Conservation (phyloP, 2,888 invertebrate genomes). For the Torymus auratus region DNA sequence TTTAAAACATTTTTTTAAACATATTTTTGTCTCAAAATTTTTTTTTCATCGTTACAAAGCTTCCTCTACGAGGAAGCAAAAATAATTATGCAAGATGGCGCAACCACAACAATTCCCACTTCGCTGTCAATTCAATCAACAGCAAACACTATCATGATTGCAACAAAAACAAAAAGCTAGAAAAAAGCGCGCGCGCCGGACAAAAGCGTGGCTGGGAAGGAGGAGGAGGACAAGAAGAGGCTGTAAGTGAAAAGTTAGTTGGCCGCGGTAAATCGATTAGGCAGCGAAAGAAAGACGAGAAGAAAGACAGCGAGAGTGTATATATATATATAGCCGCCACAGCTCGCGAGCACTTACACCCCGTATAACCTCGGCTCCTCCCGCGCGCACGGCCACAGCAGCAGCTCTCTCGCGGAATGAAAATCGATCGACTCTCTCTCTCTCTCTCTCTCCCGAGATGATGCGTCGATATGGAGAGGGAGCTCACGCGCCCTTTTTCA, state of each 20-base stretch:
- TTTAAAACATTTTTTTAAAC: too few species aligned
- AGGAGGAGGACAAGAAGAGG: background rate
- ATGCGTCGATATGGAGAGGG: conserved; percentile 76
- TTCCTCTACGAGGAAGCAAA: too few species aligned
- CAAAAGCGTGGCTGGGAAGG: background rate
- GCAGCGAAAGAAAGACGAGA: conserved; percentile 19
- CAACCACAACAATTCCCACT: too few species aligned
- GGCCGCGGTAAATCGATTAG: conserved; percentile 52
- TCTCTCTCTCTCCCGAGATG: conserved; percentile 66
- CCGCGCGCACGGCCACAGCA: conserved; percentile 63
- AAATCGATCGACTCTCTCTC: conserved; percentile 70
- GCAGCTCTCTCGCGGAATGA: conserved; percentile 69
- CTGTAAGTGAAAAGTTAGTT: conserved; percentile 53
- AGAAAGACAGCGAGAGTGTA: conserved; percentile 53
- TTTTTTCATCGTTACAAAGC: too few species aligned
- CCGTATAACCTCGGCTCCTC: conserved; percentile 57
- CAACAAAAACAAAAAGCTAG: background rate
- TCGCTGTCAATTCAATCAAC: too few species aligned
- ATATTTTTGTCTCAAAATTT: too few species aligned
- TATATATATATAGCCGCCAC: conserved; percentile 48
- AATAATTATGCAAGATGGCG: too few species aligned
- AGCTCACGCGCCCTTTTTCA: conserved; percentile 66
- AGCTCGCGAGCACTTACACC: conserved; percentile 58
- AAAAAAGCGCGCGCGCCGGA: conserved; percentile 7
- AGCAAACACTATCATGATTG: background rate